These are phyloP conservation scores for Cyclophora albipunctata DNA, from an alignment of 2,888 invertebrate species.

Conservation along the genomic window DNA sequence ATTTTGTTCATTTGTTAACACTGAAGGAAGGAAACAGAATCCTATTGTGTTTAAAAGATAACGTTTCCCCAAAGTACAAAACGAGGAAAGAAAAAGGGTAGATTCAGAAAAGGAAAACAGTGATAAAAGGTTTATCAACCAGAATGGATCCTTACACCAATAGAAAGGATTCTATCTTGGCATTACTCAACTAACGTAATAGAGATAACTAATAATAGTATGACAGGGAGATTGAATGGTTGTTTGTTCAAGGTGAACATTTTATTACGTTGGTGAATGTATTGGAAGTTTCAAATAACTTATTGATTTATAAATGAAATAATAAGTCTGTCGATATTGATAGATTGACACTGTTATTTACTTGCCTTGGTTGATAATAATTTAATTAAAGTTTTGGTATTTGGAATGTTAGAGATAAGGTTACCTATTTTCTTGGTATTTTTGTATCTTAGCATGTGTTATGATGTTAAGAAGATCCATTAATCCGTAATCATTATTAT, in stretches of 20 bases:
- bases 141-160: conserved; percentile 43
- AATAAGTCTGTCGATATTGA: too few species aligned
- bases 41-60: neutral
- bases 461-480: too few species aligned
- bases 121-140: conserved; percentile 48
- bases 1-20: too few species aligned
- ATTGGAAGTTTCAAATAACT: neutral
- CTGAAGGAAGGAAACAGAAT: conserved; percentile 1
- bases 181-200: conserved; percentile 40
- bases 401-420: too few species aligned
- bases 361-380: too few species aligned
- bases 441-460: too few species aligned
- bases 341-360: too few species aligned
- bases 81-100: conserved; percentile 20
- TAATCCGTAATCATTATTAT: too few species aligned
- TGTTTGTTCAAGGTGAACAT: conserved; percentile 42
- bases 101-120: conserved; percentile 31
- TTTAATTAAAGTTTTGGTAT: too few species aligned
- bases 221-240: conserved; percentile 43
- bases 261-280: conserved; percentile 30
- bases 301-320: conserved; percentile 5
- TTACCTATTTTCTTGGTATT: too few species aligned
- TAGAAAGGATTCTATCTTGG: conserved; percentile 34
- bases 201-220: conserved; percentile 31
- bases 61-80: conserved; percentile 11